Evolutionary conservation across 1,140 invertebrate genomes (phyloP).

Genomic region (Lepidurus arcticus): DNA sequence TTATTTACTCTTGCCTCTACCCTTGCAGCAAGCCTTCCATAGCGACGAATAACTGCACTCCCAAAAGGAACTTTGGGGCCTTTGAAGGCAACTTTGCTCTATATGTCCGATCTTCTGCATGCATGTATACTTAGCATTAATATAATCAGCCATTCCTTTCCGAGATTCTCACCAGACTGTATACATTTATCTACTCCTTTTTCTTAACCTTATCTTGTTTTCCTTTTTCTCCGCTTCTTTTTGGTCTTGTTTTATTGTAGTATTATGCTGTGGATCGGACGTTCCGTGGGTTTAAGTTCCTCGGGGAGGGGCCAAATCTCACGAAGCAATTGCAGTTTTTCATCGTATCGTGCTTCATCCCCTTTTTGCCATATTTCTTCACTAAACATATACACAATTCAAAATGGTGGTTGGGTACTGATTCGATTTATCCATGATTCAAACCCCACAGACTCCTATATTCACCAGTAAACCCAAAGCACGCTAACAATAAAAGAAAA

Average conservation of each 20-base stretch:
- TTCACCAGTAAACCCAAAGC: background rate
- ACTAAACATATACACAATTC: too few relatives aligned
- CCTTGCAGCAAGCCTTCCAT: background rate
- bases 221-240: background rate
- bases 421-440: too few relatives aligned
- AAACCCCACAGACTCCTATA: too few relatives aligned
- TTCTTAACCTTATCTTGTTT: background rate
- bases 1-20: background rate
- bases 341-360: background rate
- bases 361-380: background rate
- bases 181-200: background rate
- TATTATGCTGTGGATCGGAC: background rate
- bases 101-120: background rate
- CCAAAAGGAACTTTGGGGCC: background rate
- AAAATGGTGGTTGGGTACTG: too few relatives aligned
- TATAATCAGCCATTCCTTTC: background rate
- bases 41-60: background rate
- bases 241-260: background rate
- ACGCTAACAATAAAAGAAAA: background rate
- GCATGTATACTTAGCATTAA: background rate
- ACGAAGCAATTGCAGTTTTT: background rate
- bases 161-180: background rate
- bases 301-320: background rate
- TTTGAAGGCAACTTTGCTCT: conserved; percentile 14
- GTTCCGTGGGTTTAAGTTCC: conserved; percentile 6